Conservation (phyloP, 2,113 vertebrate genomes). For the Delphinapterus leucas region DNA sequence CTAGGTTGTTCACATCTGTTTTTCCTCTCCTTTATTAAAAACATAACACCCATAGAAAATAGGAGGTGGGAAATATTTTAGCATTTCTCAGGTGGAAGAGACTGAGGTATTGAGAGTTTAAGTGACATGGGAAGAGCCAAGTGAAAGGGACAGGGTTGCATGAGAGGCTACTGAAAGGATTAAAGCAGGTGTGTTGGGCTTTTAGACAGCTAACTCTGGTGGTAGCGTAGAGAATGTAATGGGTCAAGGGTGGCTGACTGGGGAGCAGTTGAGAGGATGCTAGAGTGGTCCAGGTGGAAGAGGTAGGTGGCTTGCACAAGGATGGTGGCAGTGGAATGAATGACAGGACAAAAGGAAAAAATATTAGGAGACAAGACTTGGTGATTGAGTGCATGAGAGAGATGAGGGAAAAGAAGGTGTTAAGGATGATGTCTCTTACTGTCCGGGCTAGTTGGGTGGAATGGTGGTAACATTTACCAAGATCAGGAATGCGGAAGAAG, state of each 20-base stretch:
- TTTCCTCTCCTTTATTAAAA: constrained; percentile 19
- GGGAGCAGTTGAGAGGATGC: not conserved
- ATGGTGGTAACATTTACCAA: not conserved
- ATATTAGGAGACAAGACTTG: not conserved
- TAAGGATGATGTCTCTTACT: not conserved
- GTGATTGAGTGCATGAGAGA: not conserved
- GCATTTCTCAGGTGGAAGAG: not conserved
- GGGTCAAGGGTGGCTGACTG: not conserved
- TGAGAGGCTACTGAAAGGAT: not conserved
- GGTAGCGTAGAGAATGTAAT: accelerated
- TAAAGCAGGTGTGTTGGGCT: not conserved
- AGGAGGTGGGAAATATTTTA: not conserved
- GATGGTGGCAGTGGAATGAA: not conserved
- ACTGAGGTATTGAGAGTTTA: not conserved
- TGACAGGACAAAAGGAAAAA: not conserved
- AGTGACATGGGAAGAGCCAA: not conserved
- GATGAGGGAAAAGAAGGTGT: not conserved
- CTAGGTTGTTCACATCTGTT: not conserved
- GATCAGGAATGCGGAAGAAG: not conserved
- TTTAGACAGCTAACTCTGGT: not conserved
- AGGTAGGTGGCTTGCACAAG: not conserved
- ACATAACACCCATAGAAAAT: not conserved
- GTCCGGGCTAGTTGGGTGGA: not conserved
- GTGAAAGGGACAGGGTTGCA: not conserved
- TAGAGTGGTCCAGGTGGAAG: not conserved